These are phyloP conservation scores for Caenorhabditis elegans DNA, from an alignment of 1,140 invertebrate species.

Conservation along the genomic window WBcel235 BX284604.4:11423001-11423500, in stretches of 20 bases:
- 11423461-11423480: background rate
- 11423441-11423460: conserved; percentile 5
- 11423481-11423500: background rate
- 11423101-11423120: conserved; percentile 1
- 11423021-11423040: background rate
- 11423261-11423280: background rate
- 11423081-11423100: conserved; percentile 2
- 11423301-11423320: background rate
- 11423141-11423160: background rate
- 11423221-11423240: background rate
- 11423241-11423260: conserved; percentile 1
- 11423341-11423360: conserved; percentile 3
- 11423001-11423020: background rate
- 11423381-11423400: background rate
- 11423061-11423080: conserved; percentile 4
- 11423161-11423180: background rate
- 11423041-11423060: background rate
- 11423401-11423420: background rate
- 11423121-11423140: background rate
- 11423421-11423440: background rate
- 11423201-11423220: conserved; percentile 1
- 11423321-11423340: background rate
- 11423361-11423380: conserved; percentile 29
- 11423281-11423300: background rate
- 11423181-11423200: background rate